A percentile compares a stretch with the other conserved stretches of the same genome.
Evolutionary conservation across 2,113 vertebrate species (phyloP).

Genomic region (Elachura formosa): DNA sequence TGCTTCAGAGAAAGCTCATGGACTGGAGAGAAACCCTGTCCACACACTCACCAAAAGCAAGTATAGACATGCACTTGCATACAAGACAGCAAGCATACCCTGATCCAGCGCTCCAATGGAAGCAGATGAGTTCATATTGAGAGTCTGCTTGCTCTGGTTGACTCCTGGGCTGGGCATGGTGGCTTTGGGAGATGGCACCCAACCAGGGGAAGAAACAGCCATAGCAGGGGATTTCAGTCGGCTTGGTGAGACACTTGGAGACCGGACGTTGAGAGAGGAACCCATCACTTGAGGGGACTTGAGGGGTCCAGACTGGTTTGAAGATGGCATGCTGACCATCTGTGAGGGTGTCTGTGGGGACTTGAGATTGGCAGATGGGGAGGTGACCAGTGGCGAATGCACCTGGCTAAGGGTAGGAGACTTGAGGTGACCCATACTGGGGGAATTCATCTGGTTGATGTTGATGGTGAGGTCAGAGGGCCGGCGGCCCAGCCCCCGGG

Average conservation of each 20-base stretch:
- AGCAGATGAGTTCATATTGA: constrained; percentile 69
- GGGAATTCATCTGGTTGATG: constrained; percentile 85
- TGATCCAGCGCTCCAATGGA: constrained; percentile 72
- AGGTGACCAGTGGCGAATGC: constrained; percentile 85
- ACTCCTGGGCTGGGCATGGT: constrained; percentile 88
- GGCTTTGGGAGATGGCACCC: constrained; percentile 89
- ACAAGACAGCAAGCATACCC: constrained; percentile 16
- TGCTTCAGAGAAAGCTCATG: rapidly evolving
- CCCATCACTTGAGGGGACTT: constrained; percentile 92
- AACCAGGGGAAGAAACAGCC: constrained; percentile 88
- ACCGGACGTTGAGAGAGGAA: constrained; percentile 83
- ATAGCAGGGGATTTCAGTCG: constrained; percentile 90
- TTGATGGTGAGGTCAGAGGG: constrained; percentile 87
- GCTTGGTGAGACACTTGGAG: constrained; percentile 87
- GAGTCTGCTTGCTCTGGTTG: constrained; percentile 72
- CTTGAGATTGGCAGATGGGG: constrained; percentile 89
- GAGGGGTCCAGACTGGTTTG: constrained; percentile 77
- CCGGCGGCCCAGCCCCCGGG: constrained; percentile 78
- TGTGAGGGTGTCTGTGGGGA: constrained; percentile 87
- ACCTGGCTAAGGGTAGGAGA: constrained; percentile 89
- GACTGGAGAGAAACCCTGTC: neutral
- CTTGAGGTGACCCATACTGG: constrained; percentile 86
- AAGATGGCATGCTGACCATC: constrained; percentile 78
- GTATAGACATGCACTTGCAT: rapidly evolving
- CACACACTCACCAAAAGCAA: neutral